Base-by-base conservation (phyloP, 2,797 vertebrate species). In the Malacoraja senta region DNA sequence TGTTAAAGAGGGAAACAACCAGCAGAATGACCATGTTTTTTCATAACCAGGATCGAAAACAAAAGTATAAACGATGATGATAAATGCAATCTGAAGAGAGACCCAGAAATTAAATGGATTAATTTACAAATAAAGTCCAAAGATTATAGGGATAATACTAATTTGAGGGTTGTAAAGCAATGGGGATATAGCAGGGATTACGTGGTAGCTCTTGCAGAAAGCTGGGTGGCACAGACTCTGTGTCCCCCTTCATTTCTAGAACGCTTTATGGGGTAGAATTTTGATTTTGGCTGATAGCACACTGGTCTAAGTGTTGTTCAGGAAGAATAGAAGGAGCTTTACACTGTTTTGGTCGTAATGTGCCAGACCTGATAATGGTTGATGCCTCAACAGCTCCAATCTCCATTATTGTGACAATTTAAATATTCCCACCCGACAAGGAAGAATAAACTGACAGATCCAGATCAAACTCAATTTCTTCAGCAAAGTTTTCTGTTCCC, bases 11-110 rank as follows among this genome's bases (percentile, higher is more conserved):
- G n/a, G 61, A 63, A 63, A 15, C 83, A 15, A 13, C n/a, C n/a
- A 86, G 83, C 21, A 9, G 24, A 32, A 86, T 65, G 29, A 86
- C 19, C 63, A 65, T 0, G 63, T 29, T 65, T 86, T 86, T 65
- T 65, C 58, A 58, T 10, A 32, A 15, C 13, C n/a, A 65, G n/a
- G 83, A 6, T 86, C 63, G 13, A 86, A 86, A 63, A 86, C 19
- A 61, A 32, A 86, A 86, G n/a, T 86, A 32, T 86, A 86, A 63
- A 63, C 58, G n/a, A 32, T n/a, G 13, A 32, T 63, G 58, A 63
- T 86, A 29, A 86, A 32, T 65, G 61, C 61, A 86, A 86, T 86
- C 83, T 86, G 83, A 29, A 32, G 58, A 86, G n/a, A 86, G 61
- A 86, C 83, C 63, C 61, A 63, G 12, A 32, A 86, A 63, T 86